phyloP scores from a whole-genome alignment of 2,797 vertebrate species.

The Myripristis jacobus region DNA sequence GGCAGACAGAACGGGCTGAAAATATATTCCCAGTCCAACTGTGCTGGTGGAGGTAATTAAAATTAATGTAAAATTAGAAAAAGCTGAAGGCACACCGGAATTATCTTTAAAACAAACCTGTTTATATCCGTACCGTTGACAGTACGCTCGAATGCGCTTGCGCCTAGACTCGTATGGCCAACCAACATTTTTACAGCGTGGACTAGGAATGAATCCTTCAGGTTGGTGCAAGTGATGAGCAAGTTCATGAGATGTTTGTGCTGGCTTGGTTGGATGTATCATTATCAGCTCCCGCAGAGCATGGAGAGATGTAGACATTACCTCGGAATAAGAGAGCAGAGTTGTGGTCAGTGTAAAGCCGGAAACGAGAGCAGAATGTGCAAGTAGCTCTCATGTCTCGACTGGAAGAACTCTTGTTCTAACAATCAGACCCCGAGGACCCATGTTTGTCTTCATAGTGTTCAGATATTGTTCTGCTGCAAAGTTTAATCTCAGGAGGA shows the following conservation, averaged over 20 bases:
- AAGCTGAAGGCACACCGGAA: no score
- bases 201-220: constrained; percentile 1
- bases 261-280: constrained; percentile 54
- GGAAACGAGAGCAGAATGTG: constrained; percentile 68
- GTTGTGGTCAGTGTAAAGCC: constrained; percentile 66
- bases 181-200: not conserved
- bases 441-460: constrained; percentile 74
- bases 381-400: constrained; percentile 71
- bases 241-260: constrained; percentile 48
- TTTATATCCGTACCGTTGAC: no score
- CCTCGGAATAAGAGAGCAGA: constrained; percentile 43
- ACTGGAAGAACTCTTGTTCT: constrained; percentile 77
- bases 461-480: constrained; percentile 78
- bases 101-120: no score
- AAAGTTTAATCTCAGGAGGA: constrained; percentile 76
- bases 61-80: no score
- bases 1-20: no score
- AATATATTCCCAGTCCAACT: no score
- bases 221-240: constrained; percentile 4
- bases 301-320: constrained; percentile 58
- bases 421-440: constrained; percentile 78
- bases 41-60: no score
- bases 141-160: not conserved
- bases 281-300: constrained; percentile 73
- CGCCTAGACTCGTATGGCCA: not conserved